Percentiles rank a stretch among this genome's conserved stretches.
Evolutionary conservation across 2,888 invertebrate genomes (phyloP).

Genomic region (Adineta ricciae): DNA sequence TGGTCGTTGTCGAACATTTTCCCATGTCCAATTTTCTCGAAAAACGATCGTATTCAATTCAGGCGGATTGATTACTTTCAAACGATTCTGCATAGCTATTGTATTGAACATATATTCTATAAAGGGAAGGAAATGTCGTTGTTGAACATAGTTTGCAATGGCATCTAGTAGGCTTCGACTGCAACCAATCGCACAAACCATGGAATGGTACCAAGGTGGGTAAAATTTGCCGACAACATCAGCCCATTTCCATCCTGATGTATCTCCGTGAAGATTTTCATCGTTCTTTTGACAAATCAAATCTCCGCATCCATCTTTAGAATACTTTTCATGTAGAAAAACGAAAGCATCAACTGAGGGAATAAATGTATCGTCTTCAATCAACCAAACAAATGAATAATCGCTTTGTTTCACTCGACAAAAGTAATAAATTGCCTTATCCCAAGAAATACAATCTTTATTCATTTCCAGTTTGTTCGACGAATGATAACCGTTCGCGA

Average conservation of each 20-base stretch:
- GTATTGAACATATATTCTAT: neutral
- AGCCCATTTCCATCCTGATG: neutral
- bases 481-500: neutral
- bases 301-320: neutral
- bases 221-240: neutral
- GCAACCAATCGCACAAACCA: neutral
- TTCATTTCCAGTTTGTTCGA: neutral
- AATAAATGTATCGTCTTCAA: neutral
- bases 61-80: neutral
- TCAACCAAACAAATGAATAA: neutral
- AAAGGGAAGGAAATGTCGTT: neutral
- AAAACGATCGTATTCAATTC: neutral
- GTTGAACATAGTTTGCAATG: neutral
- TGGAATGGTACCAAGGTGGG: neutral
- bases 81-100: neutral
- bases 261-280: neutral
- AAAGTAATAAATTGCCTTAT: neutral
- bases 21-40: slow-evolving; percentile 2
- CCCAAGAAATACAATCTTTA: neutral
- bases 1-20: neutral
- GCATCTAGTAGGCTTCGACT: neutral
- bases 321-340: neutral
- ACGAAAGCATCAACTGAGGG: neutral
- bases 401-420: neutral
- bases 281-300: neutral